These are phyloP conservation scores for Meandrina meandrites DNA, from an alignment of 92 coral and sea anemone genomes.

Conservation along the genomic window DNA sequence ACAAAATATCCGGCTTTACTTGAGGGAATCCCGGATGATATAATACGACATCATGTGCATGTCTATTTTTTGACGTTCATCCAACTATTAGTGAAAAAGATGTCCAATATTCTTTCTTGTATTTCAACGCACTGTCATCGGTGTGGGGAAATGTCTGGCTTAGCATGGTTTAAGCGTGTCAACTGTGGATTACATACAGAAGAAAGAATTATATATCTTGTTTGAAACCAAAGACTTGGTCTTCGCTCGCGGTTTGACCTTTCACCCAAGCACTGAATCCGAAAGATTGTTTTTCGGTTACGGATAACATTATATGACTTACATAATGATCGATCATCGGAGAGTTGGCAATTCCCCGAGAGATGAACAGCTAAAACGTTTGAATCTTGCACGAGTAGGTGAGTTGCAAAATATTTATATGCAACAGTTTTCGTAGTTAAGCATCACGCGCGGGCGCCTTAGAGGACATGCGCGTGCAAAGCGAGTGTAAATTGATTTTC, in stretches of 20 bases:
- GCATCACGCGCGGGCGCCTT: neutral
- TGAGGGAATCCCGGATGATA: neutral
- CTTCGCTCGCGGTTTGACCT: conserved; percentile 30
- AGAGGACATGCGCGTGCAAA: neutral
- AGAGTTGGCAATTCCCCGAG: neutral
- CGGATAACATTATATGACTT: conserved; percentile 34
- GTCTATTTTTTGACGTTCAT: neutral
- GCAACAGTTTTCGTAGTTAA: conserved; percentile 1
- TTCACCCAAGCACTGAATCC: neutral
- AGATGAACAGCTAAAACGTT: conserved; percentile 2
- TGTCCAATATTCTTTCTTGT: neutral
- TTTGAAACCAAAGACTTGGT: conserved; percentile 23
- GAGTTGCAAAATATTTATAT: conserved; percentile 1
- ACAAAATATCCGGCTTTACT: neutral
- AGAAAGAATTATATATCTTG: neutral
- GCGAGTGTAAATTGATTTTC: neutral
- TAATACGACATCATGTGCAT: neutral
- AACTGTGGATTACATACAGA: neutral
- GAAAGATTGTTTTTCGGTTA: conserved; percentile 22
- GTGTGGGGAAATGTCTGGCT: neutral
- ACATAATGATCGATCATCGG: conserved; percentile 12
- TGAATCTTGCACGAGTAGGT: conserved; percentile 21
- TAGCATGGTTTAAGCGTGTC: neutral
- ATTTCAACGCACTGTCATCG: neutral
- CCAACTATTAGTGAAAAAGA: neutral